A percentile compares a stretch with the other conserved stretches of the same genome.
Conservation (phyloP, 2,797 vertebrate genomes). For the Pampus argenteus region DNA sequence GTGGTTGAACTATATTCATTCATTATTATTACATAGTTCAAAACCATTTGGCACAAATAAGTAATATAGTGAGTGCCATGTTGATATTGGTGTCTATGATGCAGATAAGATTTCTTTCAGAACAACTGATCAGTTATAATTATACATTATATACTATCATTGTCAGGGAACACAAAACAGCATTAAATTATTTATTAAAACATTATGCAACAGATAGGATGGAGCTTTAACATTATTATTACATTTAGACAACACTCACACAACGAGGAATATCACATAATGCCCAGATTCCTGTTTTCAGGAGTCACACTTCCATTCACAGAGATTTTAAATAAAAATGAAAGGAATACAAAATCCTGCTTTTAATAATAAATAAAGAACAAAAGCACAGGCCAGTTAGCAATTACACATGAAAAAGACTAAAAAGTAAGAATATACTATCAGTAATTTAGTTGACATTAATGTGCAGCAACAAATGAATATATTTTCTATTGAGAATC, state of each 20-base stretch:
- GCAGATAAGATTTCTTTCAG: too few relatives aligned
- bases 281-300: slow-evolving; percentile 19
- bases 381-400: slow-evolving; percentile 7
- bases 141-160: not conserved
- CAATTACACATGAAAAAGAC: not conserved
- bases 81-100: too few relatives aligned
- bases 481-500: slow-evolving; percentile 26
- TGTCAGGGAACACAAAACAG: slow-evolving; percentile 2
- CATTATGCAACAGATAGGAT: slow-evolving; percentile 30
- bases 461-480: slow-evolving; percentile 28
- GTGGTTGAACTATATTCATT: too few relatives aligned
- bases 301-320: slow-evolving; percentile 15
- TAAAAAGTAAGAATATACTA: slow-evolving; percentile 26
- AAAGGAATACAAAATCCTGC: slow-evolving; percentile 5
- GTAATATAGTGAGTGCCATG: too few relatives aligned
- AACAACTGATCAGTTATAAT: not conserved
- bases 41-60: too few relatives aligned
- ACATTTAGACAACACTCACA: slow-evolving; percentile 22
- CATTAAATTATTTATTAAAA: slow-evolving; percentile 43
- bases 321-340: slow-evolving; percentile 13
- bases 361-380: slow-evolving; percentile 54
- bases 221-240: slow-evolving; percentile 5
- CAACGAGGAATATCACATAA: slow-evolving; percentile 24
- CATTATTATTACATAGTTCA: too few relatives aligned
- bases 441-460: slow-evolving; percentile 14